Conservation (phyloP, 2,888 invertebrate genomes). For the Cryptus armator region DNA sequence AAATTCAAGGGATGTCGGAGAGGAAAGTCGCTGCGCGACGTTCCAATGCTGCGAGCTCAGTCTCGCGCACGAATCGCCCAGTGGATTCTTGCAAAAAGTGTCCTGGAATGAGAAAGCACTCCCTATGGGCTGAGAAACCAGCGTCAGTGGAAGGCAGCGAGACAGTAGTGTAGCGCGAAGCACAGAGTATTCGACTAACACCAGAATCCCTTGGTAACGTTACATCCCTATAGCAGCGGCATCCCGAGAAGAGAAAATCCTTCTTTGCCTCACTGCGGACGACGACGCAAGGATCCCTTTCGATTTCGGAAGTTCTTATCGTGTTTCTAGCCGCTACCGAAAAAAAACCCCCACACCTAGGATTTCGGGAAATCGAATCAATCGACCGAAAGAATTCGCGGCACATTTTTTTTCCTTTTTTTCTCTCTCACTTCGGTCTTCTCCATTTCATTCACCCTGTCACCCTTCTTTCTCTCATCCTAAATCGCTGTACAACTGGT, state of each 20-base stretch:
- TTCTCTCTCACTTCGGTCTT: conserved; percentile 21
- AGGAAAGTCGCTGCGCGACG: background rate
- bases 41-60: conserved; percentile 31
- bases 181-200: conserved; percentile 18
- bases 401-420: background rate
- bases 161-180: background rate
- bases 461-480: conserved; percentile 23
- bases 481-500: background rate
- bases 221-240: conserved; percentile 18
- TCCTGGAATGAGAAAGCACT: conserved; percentile 51
- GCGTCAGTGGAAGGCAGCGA: conserved; percentile 9
- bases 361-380: conserved; percentile 59
- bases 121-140: conserved; percentile 24
- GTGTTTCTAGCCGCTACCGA: conserved; percentile 50
- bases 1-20: conserved; percentile 6
- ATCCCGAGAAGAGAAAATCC: conserved; percentile 3
- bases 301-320: conserved; percentile 54
- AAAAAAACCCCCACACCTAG: conserved; percentile 37
- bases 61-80: conserved; percentile 15
- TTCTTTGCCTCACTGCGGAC: conserved; percentile 16
- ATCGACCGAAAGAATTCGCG: conserved; percentile 58
- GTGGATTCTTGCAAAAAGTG: conserved; percentile 43
- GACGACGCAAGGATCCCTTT: conserved; percentile 27
- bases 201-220: conserved; percentile 1
- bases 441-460: background rate